Base-by-base conservation (phyloP, 2,797 vertebrate genomes). In the Clangula hyemalis region DNA sequence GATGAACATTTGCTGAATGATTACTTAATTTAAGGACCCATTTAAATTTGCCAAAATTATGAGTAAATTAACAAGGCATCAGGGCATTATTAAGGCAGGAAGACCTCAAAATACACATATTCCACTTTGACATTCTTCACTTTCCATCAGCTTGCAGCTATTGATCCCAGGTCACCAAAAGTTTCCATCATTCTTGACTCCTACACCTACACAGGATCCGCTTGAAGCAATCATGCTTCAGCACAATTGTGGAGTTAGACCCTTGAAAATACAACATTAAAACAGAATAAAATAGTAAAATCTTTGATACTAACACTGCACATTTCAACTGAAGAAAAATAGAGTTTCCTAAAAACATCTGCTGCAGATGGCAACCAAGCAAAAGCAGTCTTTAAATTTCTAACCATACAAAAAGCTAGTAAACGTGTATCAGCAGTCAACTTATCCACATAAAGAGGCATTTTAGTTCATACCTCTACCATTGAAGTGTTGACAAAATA, bases 141-240 rank as follows among this genome's bases (percentile, higher is more conserved):
- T 72, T 87, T 68, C 69, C 75, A 38, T 62, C 3, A 2, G 53
- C 72, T 85, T 83, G 69, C 84, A 85, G 61, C 57, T 95, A 89
- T 74, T 74, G 92, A 92, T 85, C 61, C 71, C 78, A 69, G 75
- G 90, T 90, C 24, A 9, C 65, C 84, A 61, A 85, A 82, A 92
- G 78, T 82, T 95, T 85, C 90, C 90, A 75, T 85, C 62, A 58
- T 30, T 92, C 65, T 54, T 5, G 17, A 69, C 54, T 93, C 49
- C 49, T 71, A 57, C 53, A 65, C 17, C 69, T 76, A 32, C 38
- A 61, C 43, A 43, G 45, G 64, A 75, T 24, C 74, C 2, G 5
- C 49, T 21, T 85, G 71, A 94, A 83, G 53, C 32, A 87, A 61
- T 30, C 57, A 77, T 18, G n/a, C 49, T 95, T 92, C 78, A 47